Evolutionary conservation across 2,888 invertebrate genomes (phyloP).

Genomic region (Mycalesis mineus): DNA sequence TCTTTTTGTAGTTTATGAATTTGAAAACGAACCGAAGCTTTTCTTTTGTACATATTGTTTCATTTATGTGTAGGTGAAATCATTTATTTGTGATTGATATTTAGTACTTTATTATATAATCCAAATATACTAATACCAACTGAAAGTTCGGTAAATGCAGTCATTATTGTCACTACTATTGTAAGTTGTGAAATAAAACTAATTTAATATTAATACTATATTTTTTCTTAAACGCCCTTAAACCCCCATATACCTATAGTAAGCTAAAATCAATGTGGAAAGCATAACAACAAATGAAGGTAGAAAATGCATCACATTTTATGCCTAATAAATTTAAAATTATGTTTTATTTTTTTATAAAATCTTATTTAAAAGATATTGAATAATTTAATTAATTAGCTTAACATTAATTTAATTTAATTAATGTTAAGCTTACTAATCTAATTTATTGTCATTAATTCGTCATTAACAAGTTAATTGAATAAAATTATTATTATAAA

Average conservation of each 20-base stretch:
- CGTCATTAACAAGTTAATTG: too few species aligned
- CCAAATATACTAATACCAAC: slow-evolving; percentile 76
- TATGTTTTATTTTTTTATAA: too few species aligned
- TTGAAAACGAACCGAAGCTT: slow-evolving; percentile 17
- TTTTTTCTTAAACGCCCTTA: slow-evolving; percentile 18
- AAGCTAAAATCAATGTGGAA: too few species aligned
- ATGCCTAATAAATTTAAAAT: too few species aligned
- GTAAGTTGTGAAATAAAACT: slow-evolving; percentile 76
- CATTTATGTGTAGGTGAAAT: slow-evolving; percentile 35
- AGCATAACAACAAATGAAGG: too few species aligned
- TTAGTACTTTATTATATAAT: slow-evolving; percentile 58
- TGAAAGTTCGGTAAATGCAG: slow-evolving; percentile 75
- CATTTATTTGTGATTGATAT: slow-evolving; percentile 67
- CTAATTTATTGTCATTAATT: too few species aligned
- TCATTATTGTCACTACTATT: slow-evolving; percentile 73
- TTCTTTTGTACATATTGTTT: slow-evolving; percentile 55
- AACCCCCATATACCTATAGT: not conserved
- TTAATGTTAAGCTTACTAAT: too few species aligned
- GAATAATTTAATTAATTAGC: too few species aligned
- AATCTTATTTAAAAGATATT: too few species aligned
- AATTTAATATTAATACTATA: slow-evolving; percentile 59
- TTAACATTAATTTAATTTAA: too few species aligned
- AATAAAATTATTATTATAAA: too few species aligned
- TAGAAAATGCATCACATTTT: too few species aligned
- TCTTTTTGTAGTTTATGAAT: slow-evolving; percentile 17